phyloP scores from a whole-genome alignment of 2,113 vertebrate species.

The Salvator merianae region DNA sequence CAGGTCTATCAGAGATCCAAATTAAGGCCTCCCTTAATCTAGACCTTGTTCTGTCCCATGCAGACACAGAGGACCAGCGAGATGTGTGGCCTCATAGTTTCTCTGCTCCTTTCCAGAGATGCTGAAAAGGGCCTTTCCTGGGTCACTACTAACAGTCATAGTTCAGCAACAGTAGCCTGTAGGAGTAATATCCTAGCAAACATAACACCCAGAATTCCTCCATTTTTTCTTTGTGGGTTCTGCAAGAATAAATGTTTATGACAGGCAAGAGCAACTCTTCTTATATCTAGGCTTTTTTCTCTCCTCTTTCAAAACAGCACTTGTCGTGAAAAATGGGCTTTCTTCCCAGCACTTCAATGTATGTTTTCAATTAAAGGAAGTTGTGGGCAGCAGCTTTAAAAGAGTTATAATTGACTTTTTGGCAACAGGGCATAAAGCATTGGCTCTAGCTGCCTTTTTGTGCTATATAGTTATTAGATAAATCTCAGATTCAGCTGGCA shows the following conservation, averaged over 20 bases:
- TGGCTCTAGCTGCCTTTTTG: constrained; percentile 20
- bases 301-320: constrained; percentile 12
- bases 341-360: constrained; percentile 34
- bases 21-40: no score
- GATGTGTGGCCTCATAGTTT: no score
- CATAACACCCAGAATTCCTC: not conserved
- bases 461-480: constrained; percentile 51
- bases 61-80: no score
- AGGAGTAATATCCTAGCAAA: not conserved
- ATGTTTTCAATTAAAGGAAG: constrained; percentile 37
- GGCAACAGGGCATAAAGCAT: constrained; percentile 43
- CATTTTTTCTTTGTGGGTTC: not conserved
- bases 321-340: constrained; percentile 31
- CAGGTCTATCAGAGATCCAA: no score
- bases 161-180: not conserved
- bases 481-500: constrained; percentile 44
- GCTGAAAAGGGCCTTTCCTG: not conserved
- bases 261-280: constrained; percentile 15
- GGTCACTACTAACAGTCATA: not conserved
- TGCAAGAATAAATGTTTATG: not conserved
- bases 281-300: not conserved
- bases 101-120: not conserved
- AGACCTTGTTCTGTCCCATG: no score
- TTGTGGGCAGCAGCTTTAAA: constrained; percentile 36
- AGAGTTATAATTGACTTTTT: constrained; percentile 50